Conservation (phyloP, 1,140 invertebrate genomes). For the Halesus radiatus region DNA sequence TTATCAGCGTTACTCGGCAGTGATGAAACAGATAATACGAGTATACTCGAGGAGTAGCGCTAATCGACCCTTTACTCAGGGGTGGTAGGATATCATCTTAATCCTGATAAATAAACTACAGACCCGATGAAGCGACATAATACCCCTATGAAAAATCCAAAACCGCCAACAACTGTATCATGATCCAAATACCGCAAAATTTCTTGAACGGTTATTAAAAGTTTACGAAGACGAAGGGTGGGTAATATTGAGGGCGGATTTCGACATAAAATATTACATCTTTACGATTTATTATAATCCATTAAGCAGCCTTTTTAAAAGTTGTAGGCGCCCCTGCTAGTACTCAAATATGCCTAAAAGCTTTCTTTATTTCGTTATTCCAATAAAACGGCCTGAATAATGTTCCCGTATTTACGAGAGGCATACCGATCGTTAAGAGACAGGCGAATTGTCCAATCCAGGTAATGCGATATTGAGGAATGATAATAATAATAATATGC, state of each 20-base stretch:
- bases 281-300: constrained; percentile 8
- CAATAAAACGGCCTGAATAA: not conserved
- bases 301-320: constrained; percentile 3
- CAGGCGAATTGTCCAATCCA: not conserved
- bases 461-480: not conserved
- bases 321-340: not conserved
- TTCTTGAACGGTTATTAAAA: not conserved
- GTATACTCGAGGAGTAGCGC: no score
- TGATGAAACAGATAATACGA: no score
- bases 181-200: not conserved
- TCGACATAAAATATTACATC: constrained; percentile 7
- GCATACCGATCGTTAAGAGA: constrained; percentile 2
- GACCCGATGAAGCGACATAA: no score
- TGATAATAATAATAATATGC: no score
- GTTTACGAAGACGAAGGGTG: not conserved
- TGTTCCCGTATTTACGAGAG: not conserved
- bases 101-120: no score
- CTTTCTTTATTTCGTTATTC: not conserved
- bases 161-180: not conserved
- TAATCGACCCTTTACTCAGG: no score
- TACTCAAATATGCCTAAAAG: constrained; percentile 4
- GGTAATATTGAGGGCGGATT: not conserved
- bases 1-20: no score
- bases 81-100: no score
- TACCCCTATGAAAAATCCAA: no score